These are phyloP conservation scores for Tautogolabrus adspersus DNA, from an alignment of 2,113 vertebrate genomes.

Conservation along the genomic window DNA sequence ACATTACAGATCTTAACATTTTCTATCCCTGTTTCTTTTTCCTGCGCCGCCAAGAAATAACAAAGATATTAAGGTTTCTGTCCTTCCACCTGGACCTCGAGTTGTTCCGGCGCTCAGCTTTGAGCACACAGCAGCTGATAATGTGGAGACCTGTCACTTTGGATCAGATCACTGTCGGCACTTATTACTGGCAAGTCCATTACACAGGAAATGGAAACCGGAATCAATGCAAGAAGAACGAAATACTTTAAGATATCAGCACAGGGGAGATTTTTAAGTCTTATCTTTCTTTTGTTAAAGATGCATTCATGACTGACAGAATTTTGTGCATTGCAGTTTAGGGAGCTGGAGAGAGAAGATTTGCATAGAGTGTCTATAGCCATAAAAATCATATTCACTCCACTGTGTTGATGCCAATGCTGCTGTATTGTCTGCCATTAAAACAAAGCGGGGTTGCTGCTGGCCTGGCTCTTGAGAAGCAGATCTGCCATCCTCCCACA, in stretches of 20 bases:
- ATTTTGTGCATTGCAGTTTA: slow-evolving; percentile 24
- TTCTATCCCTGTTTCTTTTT: background rate
- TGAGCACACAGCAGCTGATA: slow-evolving; percentile 48
- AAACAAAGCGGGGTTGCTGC: slow-evolving; percentile 61
- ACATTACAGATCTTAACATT: background rate
- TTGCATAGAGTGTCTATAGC: slow-evolving; percentile 45
- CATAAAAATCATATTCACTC: slow-evolving; percentile 45
- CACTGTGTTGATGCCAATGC: slow-evolving; percentile 33
- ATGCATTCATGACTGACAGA: slow-evolving; percentile 5
- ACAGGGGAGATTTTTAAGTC: background rate
- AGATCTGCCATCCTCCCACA: slow-evolving; percentile 74
- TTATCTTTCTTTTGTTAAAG: slow-evolving; percentile 21
- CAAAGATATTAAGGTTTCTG: slow-evolving; percentile 41
- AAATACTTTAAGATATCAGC: slow-evolving; percentile 56
- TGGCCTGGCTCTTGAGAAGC: slow-evolving; percentile 67
- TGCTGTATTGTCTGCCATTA: slow-evolving; percentile 60
- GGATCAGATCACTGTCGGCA: slow-evolving; percentile 66
- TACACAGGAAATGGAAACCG: slow-evolving; percentile 70
- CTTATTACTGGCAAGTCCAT: slow-evolving; percentile 76
- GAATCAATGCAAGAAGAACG: slow-evolving; percentile 69
- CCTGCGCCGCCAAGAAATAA: background rate
- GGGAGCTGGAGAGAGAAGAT: slow-evolving; percentile 12
- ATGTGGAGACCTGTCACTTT: slow-evolving; percentile 68
- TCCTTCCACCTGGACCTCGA: slow-evolving; percentile 62
- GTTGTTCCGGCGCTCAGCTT: slow-evolving; percentile 33